A percentile compares a stretch with the other conserved stretches of the same genome.
Conservation (phyloP, 2,888 invertebrate species). For the Leucoptera coffeella region DNA sequence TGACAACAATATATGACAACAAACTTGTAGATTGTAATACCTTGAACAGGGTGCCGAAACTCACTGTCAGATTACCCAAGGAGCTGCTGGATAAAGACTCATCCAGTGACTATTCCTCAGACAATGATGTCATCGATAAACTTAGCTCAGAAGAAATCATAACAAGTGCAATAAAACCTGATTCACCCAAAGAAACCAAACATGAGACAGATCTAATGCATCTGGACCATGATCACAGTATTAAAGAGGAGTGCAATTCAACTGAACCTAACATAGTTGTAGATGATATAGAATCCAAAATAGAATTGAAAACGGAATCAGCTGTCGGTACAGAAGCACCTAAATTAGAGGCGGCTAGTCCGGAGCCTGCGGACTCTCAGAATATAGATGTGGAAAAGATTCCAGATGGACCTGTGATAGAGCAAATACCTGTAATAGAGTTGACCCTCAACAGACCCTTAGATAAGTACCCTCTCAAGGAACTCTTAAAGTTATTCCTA, state of each 20-base stretch:
- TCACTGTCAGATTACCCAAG: conserved; percentile 62
- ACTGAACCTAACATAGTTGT: conserved; percentile 6
- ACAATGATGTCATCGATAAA: conserved; percentile 58
- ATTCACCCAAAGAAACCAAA: conserved; percentile 3
- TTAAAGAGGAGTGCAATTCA: conserved; percentile 8
- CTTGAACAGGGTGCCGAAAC: conserved; percentile 59
- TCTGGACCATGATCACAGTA: conserved; percentile 9
- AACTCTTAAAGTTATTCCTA: conserved; percentile 68
- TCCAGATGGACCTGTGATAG: conserved; percentile 22
- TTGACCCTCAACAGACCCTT: conserved; percentile 67
- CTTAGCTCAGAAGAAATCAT: conserved; percentile 51
- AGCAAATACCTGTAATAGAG: conserved; percentile 63
- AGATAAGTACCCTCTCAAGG: conserved; percentile 67
- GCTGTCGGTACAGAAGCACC: conserved; percentile 19
- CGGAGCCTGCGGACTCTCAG: conserved; percentile 6
- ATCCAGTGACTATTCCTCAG: conserved; percentile 46
- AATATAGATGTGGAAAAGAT: conserved; percentile 18
- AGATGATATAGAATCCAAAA: conserved; percentile 14
- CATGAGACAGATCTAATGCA: conserved; percentile 7
- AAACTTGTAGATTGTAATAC: conserved; percentile 31
- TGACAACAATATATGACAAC: conserved; percentile 44
- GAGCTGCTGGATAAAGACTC: conserved; percentile 49
- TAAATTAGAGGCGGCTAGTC: conserved; percentile 20
- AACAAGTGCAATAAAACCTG: conserved; percentile 9
- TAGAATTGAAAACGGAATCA: conserved; percentile 14